Base-by-base conservation (phyloP, 2,888 invertebrate species). In the Danaus chrysippus region DNA sequence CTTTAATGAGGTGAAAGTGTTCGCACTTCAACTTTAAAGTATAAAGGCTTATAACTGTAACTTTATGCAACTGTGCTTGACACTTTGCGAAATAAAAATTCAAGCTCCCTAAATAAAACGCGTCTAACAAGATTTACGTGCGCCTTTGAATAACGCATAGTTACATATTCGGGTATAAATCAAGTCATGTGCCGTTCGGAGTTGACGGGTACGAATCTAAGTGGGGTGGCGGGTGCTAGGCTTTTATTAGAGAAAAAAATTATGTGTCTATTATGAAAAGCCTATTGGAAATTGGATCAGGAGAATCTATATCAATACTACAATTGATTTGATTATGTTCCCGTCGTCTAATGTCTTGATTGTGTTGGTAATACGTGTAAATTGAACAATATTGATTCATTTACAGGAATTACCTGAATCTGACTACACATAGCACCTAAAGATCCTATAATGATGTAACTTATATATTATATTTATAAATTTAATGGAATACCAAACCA, bases 111-210 rank as follows among this genome's bases (percentile, higher is more conserved):
- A 52, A 15, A 46, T 41, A 42, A 42, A 55, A 55, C 49, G 49
- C 55, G 55, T 55, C 13, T 61, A 61, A 56, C 61, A 55, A 60
- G 60, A 49, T 56, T 56, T 61, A 61, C 42, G 61, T 56, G 52
- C 23, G 56, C 78, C 77, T 79, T 79, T 77, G 76, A 76, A 81
- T 81, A 77, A 79, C 80, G 74, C 73, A 73, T 73, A 73, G 75
- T 71, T 76, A 79, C 80, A 79, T 78, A 74, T 72, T 73, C 73
- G 69, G 75, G 75, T 73, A 84, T 85, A 85, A 84, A 85, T 86
- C 84, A 84, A 76, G 72, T 68, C 56, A 59, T 58, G 58, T 63
- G 59, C 64, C 64, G 63, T 66, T 62, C 70, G 73, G 70, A 81
- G 79, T 81, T 82, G 83, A 78, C 76, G 73, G 71, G 73, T 70